Evolutionary conservation across 1,140 invertebrate genomes (phyloP).

Genomic region (Bombus vancouverensis): DNA sequence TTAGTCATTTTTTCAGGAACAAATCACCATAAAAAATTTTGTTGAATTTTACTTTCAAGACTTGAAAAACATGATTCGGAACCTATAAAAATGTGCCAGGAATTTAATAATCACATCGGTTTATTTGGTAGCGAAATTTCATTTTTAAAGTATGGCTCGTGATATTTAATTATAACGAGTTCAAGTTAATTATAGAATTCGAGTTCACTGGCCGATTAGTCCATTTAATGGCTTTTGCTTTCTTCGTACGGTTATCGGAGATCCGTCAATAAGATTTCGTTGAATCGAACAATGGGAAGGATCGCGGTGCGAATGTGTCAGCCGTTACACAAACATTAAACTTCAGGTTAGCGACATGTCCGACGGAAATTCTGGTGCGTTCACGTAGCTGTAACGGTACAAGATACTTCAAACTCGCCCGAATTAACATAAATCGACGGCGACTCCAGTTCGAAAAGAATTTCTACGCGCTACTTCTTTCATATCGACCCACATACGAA

Average conservation of each 20-base stretch:
- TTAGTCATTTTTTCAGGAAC: too few species aligned
- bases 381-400: slow-evolving; percentile 75
- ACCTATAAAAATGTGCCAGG: not conserved
- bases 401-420: slow-evolving; percentile 70
- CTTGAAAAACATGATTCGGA: not conserved
- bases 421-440: slow-evolving; percentile 79
- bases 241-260: not conserved
- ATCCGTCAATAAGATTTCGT: not conserved
- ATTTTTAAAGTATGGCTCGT: not conserved
- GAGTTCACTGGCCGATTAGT: not conserved
- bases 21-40: not conserved
- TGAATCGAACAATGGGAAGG: slow-evolving; percentile 13
- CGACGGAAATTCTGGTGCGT: slow-evolving; percentile 34
- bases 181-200: not conserved
- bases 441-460: slow-evolving; percentile 57
- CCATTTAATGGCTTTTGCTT: not conserved
- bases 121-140: not conserved
- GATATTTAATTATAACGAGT: not conserved
- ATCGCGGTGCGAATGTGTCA: not conserved
- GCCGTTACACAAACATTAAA: slow-evolving; percentile 58
- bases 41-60: not conserved
- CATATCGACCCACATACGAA: slow-evolving; percentile 53
- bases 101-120: not conserved
- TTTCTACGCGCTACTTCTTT: slow-evolving; percentile 72
- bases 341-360: slow-evolving; percentile 25